Conservation (phyloP, 53 echinoderm and acorn worm species). For the Astropecten irregularis region DNA sequence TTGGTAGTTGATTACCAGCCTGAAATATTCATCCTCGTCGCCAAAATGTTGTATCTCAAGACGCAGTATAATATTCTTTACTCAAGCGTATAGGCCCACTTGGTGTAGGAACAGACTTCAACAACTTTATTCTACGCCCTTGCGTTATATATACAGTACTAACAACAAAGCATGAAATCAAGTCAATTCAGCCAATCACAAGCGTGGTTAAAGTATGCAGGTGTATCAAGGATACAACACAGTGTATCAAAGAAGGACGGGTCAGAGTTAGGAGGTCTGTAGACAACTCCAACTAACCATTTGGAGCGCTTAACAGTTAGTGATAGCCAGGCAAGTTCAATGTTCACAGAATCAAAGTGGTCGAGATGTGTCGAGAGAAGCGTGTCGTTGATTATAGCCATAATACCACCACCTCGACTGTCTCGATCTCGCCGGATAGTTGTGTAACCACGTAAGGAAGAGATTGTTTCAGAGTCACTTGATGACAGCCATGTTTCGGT, state of each 20-base stretch:
- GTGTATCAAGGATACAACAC: no score
- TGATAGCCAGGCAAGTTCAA: constrained; percentile 8
- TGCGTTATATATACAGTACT: no score
- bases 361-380: constrained; percentile 12
- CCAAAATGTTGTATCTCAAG: no score
- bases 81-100: no score
- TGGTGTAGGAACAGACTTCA: no score
- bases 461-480: background rate
- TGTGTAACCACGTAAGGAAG: background rate
- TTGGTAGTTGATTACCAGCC: no score
- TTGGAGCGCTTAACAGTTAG: constrained; percentile 13
- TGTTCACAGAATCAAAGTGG: background rate
- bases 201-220: no score
- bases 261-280: constrained; percentile 22
- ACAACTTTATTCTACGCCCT: no score
- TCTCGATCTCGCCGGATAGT: constrained; percentile 25
- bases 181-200: no score
- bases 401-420: constrained; percentile 1
- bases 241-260: constrained; percentile 2
- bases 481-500: constrained; percentile 34
- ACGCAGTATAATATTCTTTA: no score
- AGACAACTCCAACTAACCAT: constrained; percentile 12
- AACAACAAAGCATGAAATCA: no score
- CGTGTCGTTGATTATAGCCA: constrained; percentile 12
- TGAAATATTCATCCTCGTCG: constrained; percentile 12